These are phyloP conservation scores for Pycnonotus jocosus DNA, from an alignment of 2,113 vertebrate genomes.

Conservation along the genomic window DNA sequence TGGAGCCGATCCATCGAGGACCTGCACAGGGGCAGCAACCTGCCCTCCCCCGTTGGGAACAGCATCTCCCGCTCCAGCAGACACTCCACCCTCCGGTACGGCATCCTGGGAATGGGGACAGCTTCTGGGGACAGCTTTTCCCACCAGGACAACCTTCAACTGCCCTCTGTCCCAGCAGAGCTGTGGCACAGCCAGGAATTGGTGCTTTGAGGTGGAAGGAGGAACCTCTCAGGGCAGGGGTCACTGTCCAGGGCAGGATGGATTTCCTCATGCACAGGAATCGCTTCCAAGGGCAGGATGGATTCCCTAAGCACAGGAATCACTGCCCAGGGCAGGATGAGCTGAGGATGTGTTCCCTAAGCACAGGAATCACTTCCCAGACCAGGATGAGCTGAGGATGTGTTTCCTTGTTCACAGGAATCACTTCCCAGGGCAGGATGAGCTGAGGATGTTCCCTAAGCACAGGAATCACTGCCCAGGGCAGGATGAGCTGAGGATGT, in stretches of 20 bases:
- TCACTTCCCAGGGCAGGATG: not conserved
- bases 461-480: not conserved
- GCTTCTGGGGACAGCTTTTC: not conserved
- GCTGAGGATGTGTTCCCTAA: no score
- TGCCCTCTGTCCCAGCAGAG: not conserved
- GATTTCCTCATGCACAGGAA: no score
- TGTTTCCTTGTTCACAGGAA: not conserved
- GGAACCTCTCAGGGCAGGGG: not conserved
- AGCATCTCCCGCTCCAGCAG: slow-evolving; percentile 82
- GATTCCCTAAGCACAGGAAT: no score
- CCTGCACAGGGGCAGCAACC: slow-evolving; percentile 84
- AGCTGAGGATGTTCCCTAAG: no score
- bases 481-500: not conserved
- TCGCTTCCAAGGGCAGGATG: not conserved
- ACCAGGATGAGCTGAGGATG: no score
- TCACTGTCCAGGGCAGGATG: no score
- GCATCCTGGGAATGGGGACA: no score
- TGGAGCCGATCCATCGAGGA: slow-evolving; percentile 97
- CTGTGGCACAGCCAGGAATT: accelerated
- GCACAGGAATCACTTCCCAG: no score
- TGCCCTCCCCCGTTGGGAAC: slow-evolving; percentile 84
- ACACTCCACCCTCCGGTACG: slow-evolving; percentile 84
- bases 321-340: no score
- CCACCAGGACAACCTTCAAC: accelerated
- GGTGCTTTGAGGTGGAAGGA: not conserved